These are phyloP conservation scores for Himalopsyche japonica DNA, from an alignment of 2,888 invertebrate species.

Conservation along the genomic window DNA sequence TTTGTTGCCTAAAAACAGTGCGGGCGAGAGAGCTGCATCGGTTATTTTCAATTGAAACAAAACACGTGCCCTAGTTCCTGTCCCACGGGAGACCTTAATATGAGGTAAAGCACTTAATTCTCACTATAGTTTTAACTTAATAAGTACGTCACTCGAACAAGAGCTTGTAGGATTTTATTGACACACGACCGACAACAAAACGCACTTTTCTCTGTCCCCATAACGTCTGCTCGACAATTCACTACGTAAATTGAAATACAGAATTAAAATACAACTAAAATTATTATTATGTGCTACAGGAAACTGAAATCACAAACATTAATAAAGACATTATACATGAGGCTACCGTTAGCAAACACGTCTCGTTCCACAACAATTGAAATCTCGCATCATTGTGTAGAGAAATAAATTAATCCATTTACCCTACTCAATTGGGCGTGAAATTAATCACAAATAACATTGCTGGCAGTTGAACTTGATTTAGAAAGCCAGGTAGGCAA, in stretches of 20 bases:
- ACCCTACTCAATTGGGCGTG: too few relatives aligned
- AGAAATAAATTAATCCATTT: too few relatives aligned
- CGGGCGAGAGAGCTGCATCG: neutral
- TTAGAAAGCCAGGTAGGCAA: too few relatives aligned
- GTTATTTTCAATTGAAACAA: neutral
- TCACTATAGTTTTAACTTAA: conserved; percentile 17
- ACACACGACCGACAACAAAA: neutral
- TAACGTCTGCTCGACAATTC: neutral
- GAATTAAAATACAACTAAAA: neutral
- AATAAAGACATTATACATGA: too few relatives aligned
- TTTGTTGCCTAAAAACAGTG: neutral
- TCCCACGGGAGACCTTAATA: neutral
- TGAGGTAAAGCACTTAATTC: conserved; percentile 6
- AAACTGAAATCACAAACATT: neutral
- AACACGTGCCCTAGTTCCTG: neutral
- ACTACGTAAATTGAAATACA: neutral
- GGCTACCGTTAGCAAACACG: too few relatives aligned
- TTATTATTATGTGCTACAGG: neutral
- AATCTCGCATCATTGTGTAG: too few relatives aligned
- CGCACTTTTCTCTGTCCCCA: neutral
- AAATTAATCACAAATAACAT: too few relatives aligned
- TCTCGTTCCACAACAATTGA: too few relatives aligned
- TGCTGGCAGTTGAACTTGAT: too few relatives aligned
- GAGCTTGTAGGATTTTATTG: neutral
- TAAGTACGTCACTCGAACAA: conserved; percentile 24